Evolutionary conservation across 1,140 invertebrate genomes (phyloP), one percentile per base, ranked within the genome.

Genomic region (Adelges cooleyi): DNA sequence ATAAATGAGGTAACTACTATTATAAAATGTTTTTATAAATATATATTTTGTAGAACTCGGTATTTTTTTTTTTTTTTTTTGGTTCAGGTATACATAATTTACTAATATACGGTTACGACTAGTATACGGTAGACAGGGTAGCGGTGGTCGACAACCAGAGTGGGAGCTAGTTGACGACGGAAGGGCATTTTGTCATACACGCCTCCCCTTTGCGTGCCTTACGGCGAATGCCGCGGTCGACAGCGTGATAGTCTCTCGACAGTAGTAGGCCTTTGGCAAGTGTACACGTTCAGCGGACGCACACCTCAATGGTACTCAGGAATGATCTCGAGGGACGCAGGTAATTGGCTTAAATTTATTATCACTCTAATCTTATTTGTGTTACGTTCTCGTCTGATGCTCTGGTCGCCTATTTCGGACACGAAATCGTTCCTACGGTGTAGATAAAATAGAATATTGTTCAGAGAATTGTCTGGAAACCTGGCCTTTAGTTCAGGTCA

Each of bases 191-290:
- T 46, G 56, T 48, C 56, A 62, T 46, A 62, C 25, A 17, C 42
- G 6, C 25, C 25, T n/a, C 13, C 40, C 40, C 49, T 22, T 48
- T 18, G 27, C 25, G 56, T 48, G 42, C 6, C 3, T 8, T 5
- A 18, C 25, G 17, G 1, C 44, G 9, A 25, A 15, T 13, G 4
- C 17, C 8, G 18, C 22, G 27, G 1, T 42, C n/a, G 23, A 15
- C n/a, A 62, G 40, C 56, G 56, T 62, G 56, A 62, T 42, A 62
- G 56, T 62, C 44, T 42, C 56, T 62, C 42, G 42, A 46, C 42
- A 62, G 56, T 18, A 23, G 56, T 18, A 23, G 25, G 42, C 11
- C 56, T 46, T 42, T 17, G 18, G 56, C 11, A 25, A 62, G 25
- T 33, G 5, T 62, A 62, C 40, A 18, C 17, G 56, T 33, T 18